These are phyloP conservation scores for Globia sparganii DNA, from an alignment of 2,888 invertebrate genomes.

Conservation along the genomic window DNA sequence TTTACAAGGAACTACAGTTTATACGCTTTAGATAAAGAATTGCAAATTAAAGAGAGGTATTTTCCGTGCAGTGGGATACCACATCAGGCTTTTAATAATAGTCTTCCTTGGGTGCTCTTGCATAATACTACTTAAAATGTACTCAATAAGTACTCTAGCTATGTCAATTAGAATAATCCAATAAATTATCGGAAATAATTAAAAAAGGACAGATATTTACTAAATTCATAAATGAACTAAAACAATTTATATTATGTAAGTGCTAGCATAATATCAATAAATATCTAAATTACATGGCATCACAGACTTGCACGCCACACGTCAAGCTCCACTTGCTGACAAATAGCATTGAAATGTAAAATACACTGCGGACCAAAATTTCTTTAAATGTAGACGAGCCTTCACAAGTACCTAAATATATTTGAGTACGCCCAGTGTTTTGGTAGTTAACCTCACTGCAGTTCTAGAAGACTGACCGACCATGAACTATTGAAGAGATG, in stretches of 20 bases:
- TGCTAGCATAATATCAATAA: background rate
- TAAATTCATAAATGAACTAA: background rate
- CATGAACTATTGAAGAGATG: background rate
- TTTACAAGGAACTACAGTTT: conserved; percentile 15
- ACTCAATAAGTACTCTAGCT: background rate
- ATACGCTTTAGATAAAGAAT: background rate
- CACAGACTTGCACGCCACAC: background rate
- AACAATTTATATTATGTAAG: background rate
- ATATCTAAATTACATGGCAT: background rate
- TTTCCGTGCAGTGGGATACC: background rate
- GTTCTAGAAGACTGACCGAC: background rate
- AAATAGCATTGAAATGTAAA: background rate
- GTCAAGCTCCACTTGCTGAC: background rate
- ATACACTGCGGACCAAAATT: no score
- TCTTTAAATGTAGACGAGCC: no score
- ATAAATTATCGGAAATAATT: background rate
- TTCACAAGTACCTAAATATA: background rate
- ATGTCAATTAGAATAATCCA: background rate
- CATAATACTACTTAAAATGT: background rate
- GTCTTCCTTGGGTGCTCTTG: background rate
- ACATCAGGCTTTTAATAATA: background rate
- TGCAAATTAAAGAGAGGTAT: no score
- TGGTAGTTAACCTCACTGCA: background rate
- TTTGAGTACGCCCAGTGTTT: background rate
- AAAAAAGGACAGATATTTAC: background rate